These are phyloP conservation scores for Andricus curvator DNA, from an alignment of 2,888 invertebrate genomes.

Conservation along the genomic window DNA sequence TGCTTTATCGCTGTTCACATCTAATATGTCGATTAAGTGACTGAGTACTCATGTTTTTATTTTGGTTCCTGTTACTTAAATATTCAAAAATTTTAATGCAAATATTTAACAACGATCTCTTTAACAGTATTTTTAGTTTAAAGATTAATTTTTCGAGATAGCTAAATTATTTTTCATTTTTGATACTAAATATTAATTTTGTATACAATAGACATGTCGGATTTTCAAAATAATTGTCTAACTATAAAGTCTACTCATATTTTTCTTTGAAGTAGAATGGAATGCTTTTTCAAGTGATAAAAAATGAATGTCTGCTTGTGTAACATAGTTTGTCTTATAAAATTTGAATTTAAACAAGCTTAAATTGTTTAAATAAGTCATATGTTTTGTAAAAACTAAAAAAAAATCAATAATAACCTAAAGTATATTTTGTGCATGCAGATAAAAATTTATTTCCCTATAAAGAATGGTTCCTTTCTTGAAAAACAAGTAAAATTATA, in stretches of 20 bases:
- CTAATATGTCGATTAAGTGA: constrained; percentile 11
- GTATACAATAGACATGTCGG: background rate
- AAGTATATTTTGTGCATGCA: background rate
- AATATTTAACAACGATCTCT: background rate
- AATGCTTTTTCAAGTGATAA: background rate
- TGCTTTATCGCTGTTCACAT: constrained; percentile 49
- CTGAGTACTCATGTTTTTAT: background rate
- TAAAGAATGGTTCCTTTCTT: too few relatives aligned
- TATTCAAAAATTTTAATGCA: background rate
- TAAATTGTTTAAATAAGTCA: background rate
- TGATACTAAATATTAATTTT: background rate
- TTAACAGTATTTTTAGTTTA: background rate
- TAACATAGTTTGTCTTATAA: background rate
- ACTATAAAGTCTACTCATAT: background rate
- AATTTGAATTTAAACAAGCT: background rate
- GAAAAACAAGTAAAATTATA: too few relatives aligned
- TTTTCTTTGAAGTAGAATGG: too few relatives aligned
- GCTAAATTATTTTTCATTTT: background rate
- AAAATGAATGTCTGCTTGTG: background rate
- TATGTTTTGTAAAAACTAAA: too few relatives aligned
- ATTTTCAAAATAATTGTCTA: background rate
- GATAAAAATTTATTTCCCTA: too few relatives aligned
- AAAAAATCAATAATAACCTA: background rate
- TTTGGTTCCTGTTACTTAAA: background rate
- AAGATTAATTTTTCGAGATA: background rate